A percentile compares a stretch with the other conserved stretches of the same genome.
Conservation (phyloP, 2,888 invertebrate genomes). For the Apeira syringaria region DNA sequence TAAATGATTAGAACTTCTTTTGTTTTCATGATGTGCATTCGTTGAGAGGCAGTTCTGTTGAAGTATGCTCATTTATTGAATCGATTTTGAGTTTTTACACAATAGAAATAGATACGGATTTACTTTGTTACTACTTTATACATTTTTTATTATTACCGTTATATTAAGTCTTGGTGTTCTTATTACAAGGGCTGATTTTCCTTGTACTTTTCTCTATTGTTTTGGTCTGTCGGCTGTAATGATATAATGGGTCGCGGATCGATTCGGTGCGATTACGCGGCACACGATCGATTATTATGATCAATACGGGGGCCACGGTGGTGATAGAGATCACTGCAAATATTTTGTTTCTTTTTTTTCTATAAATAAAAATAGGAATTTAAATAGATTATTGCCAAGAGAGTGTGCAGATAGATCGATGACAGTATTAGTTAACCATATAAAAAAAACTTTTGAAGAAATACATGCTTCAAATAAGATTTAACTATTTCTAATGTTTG, state of each 20-base stretch:
- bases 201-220: constrained; percentile 53
- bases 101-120: no score
- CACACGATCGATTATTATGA: constrained; percentile 84
- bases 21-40: constrained; percentile 9
- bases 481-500: no score
- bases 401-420: no score
- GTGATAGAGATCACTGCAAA: constrained; percentile 74
- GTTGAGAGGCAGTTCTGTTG: constrained; percentile 33
- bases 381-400: no score
- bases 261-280: constrained; percentile 80
- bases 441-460: no score
- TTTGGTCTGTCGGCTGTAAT: constrained; percentile 78
- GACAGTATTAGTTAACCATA: no score
- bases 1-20: constrained; percentile 32
- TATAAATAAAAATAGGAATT: no score
- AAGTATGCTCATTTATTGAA: constrained; percentile 13
- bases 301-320: constrained; percentile 75
- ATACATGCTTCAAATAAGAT: no score
- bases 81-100: background rate
- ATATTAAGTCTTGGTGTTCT: no score
- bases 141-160: no score
- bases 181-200: background rate
- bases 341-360: constrained; percentile 75
- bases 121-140: no score
- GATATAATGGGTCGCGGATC: constrained; percentile 80